Evolutionary conservation across 1,140 invertebrate species (phyloP), one percentile per base, ranked within the genome.

Genomic region (Magallana ariakensis): DNA sequence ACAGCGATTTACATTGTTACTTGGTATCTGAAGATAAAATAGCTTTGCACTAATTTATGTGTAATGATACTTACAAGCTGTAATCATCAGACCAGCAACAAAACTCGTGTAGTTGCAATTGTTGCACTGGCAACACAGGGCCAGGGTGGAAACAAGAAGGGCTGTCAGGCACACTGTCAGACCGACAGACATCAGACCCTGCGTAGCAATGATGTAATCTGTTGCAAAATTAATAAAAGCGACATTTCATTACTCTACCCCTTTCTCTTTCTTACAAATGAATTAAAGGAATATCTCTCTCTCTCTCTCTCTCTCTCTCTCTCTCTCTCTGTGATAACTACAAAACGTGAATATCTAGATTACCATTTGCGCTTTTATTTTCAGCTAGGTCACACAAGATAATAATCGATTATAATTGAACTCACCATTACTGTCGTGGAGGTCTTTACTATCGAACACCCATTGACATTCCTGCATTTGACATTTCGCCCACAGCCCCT

Each of bases 91-190:
- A 0, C 87, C 90, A n/a, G 91, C 87, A 46, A 92, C 88, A 33
- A 87, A 87, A 54, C 88, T 80, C 16, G 87, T 88, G 62, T 89
- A 85, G 87, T 91, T 92, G 85, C 92, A 91, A 3, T 80, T 84
- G 55, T 89, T 88, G 86, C 89, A 91, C 16, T 92, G 89, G 80
- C 92, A 92, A 87, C 92, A 92, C 83, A 92, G 86, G 0, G 92
- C 90, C 0, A 91, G 66, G 0, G 92, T 92, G 9, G 92, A 91
- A 1, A 92, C 84, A 10, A 92, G 66, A 10, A 92, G 83, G 11
- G 89, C 83, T 8, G 90, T 80, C 15, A 92, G 85, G 16, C 85
- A 87, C 19, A 90, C 62, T 0, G 66, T 84, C 8, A 92, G 85
- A 6, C 92, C 91, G 0, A 91, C 84, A 0, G 89, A 88, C 89